Evolutionary conservation across 2,888 invertebrate genomes (phyloP), one percentile per base, ranked within the genome.

Genomic region (Pammene fasciana): DNA sequence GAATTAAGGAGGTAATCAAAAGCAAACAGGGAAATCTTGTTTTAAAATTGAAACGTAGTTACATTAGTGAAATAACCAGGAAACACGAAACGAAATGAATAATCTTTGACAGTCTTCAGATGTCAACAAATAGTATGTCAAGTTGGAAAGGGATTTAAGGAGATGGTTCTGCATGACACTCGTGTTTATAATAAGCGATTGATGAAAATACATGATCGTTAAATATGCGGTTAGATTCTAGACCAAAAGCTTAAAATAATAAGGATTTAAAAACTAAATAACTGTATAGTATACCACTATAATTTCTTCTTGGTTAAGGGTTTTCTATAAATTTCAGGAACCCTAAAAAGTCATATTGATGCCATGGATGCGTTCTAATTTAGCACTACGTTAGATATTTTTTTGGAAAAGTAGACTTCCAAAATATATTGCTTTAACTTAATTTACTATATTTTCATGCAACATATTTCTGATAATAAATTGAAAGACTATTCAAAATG

Each of bases 11-110:
- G 48, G n/a, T 34, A 26, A 8, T 16, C 45, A 48, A 13, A 16
- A 1, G 8, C 43, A 60, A 18, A 48, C 46, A 48, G 38, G 26
- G 11, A 50, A 34, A 38, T 26, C 14, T 55, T 10, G 11, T n/a
- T 48, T 60, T 41, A 10, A 50, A 64, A 45, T 59, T 52, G 45
- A 68, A 45, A 68, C 68, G 70, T 41, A 70, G 26, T 65, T 54
- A 67, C n/a, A 54, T 38, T 41, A 38, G 18, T 34, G 8, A 54
- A 65, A 67, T 48, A 57, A 36, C 13, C 43, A 64, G 57, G 52
- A 68, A 57, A 57, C 65, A 65, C 65, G 70, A 70, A 59, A 65
- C 65, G 70, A 70, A 59, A 65, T 60, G 9, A 65, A 55, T 56
- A 54, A 54, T 48, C 52, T 60, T 56, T 65, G 65, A 65, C 65